These are phyloP conservation scores for Protomyctophum bolini DNA, from an alignment of 2,113 vertebrate species.

Conservation along the genomic window DNA sequence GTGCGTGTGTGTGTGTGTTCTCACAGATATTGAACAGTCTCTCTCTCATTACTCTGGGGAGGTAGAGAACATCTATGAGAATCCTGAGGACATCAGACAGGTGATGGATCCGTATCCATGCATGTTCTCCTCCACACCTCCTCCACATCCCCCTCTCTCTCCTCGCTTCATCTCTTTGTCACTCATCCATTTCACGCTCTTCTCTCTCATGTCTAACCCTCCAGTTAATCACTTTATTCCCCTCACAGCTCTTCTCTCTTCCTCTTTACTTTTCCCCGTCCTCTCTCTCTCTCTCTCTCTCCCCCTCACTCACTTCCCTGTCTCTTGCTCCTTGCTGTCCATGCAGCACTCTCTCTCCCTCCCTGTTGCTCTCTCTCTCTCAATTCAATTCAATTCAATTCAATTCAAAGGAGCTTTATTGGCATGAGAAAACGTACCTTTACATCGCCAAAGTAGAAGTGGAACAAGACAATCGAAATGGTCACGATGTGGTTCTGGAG, in stretches of 20 bases:
- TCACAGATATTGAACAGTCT: conserved; percentile 72
- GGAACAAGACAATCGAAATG: no score
- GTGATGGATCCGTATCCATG: conserved; percentile 63
- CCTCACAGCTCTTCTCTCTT: no score
- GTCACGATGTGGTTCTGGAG: no score
- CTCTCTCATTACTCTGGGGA: conserved; percentile 72
- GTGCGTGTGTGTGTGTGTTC: conserved; percentile 10
- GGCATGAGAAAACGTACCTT: no score
- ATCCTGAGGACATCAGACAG: conserved; percentile 79
- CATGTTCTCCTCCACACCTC: conserved; percentile 12
- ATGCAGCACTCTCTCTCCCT: background rate
- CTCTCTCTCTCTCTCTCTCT: background rate
- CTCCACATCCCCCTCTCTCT: conserved; percentile 10
- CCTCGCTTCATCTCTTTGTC: no score
- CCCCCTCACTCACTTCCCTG: background rate
- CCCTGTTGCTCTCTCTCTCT: no score
- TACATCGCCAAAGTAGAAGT: no score
- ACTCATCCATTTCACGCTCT: no score
- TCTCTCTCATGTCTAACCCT: no score
- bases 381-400: no score
- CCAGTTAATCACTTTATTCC: no score
- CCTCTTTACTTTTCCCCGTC: background rate
- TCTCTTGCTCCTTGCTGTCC: background rate
- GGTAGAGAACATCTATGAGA: conserved; percentile 79
- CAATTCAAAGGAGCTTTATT: no score